These are phyloP conservation scores for Drosophila bocki DNA, from an alignment of 1,140 invertebrate genomes.

Conservation along the genomic window DNA sequence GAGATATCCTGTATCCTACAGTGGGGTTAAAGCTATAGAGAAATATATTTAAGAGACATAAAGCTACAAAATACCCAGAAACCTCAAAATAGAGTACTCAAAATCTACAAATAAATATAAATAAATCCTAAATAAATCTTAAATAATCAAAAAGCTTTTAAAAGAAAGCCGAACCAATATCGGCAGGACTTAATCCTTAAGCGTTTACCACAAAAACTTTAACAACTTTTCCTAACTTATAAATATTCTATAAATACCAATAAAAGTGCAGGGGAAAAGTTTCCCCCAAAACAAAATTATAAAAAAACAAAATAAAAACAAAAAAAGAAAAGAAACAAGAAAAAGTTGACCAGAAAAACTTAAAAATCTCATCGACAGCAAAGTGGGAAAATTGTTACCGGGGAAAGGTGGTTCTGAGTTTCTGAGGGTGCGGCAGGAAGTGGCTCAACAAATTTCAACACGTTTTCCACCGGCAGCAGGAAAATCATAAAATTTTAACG, in stretches of 20 bases:
- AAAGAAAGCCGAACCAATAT: slow-evolving; percentile 9
- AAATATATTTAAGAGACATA: neutral
- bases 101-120: neutral
- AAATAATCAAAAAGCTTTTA: slow-evolving; percentile 6
- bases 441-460: slow-evolving; percentile 82
- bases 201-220: neutral
- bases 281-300: slow-evolving; percentile 30
- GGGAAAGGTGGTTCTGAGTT: neutral
- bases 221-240: slow-evolving; percentile 37
- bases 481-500: slow-evolving; percentile 85
- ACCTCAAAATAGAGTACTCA: neutral
- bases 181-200: slow-evolving; percentile 10
- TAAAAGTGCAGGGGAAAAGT: slow-evolving; percentile 67
- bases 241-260: slow-evolving; percentile 75
- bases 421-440: slow-evolving; percentile 55
- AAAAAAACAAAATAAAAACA: neutral
- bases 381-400: neutral
- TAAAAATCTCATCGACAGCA: slow-evolving; percentile 60
- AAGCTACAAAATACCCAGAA: neutral
- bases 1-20: neutral
- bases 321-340: slow-evolving; percentile 48
- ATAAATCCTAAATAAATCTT: neutral
- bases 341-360: slow-evolving; percentile 41
- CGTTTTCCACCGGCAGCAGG: slow-evolving; percentile 67
- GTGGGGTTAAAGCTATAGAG: neutral